Evolutionary conservation across 2,888 invertebrate species (phyloP), one percentile per base, ranked within the genome.

Genomic region (Hoplodrina blanda): DNA sequence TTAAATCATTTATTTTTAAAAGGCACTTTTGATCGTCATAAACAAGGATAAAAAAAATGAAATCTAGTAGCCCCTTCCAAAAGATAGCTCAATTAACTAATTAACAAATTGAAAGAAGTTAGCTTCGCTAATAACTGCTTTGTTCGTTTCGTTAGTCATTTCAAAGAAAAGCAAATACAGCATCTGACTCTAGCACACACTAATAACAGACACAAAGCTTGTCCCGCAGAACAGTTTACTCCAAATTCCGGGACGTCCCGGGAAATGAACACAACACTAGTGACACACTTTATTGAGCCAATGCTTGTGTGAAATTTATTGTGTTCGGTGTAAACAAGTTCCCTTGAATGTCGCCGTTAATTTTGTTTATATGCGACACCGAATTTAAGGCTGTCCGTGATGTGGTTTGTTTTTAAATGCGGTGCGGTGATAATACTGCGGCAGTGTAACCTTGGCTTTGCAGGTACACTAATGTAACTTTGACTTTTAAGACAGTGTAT

Each of bases 281-380:
- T 64, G 73, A 53, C 72, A 41, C 62, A 76, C 59, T 83, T 83
- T 83, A 84, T 81, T 76, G 83, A 69, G 76, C 73, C 80, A 80
- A 82, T 82, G 77, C 67, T 80, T 70, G 64, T 73, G 76, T 73
- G 64, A 79, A 83, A 83, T 86, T 79, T 85, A 85, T 82, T 73
- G 81, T 73, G 57, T 81, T 78, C 55, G 73, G 62, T 76, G 83
- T 83, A 83, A 82, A 82, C 83, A 85, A 85, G 83, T 80, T 81
- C 67, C 67, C 61, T 68, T 74, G 69, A 75, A 75, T 70, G 83
- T 79, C 63, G 65, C 64, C 56, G 75, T 76, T 84, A 77, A 85
- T 85, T 85, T 75, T 80, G 65, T 84, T 82, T 78, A 75, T 73
- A 76, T 74, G 67, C 54, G 50, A 20, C 54, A 11, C 54, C 55